Base-by-base conservation (phyloP, 2,888 invertebrate genomes). In the Eulithis prunata region DNA sequence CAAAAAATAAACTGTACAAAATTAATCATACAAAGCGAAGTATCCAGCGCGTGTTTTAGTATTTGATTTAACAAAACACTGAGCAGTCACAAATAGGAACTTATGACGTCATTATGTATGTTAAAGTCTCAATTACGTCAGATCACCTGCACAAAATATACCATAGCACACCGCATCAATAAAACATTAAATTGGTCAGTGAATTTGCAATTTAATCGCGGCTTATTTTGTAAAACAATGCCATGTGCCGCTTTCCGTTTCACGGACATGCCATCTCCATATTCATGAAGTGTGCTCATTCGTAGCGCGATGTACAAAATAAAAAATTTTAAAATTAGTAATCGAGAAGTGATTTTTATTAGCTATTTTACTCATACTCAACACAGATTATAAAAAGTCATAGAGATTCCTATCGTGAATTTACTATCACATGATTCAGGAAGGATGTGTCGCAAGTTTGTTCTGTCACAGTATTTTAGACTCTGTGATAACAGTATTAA, bases 251-350 rank as follows among this genome's bases (percentile, higher is more conserved):
- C 52, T 46, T 60, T 60, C 51, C 59, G 64, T 59, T 64, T 45
- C 56, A 60, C 56, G 13, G 59, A 60, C 56, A 60, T 75, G 69
- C 72, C 81, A 66, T 69, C 72, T 82, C 58, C 63, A 58, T 64
- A 66, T 66, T 68, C 64, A 69, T 66, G 56, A 59, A 56, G 38
- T 64, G 64, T 65, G 70, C 70, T 70, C 66, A 70, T 75, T 70
- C 66, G 61, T 64, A 71, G 74, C 66, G 74, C 64, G 55, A 71
- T 68, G 70, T 73, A 46, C 57, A 62, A 55, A 67, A 74, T 21
- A 74, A 72, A 74, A 76, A 77, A 75, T 77, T 49, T 76, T 77
- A 55, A 75, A 55, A 81, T 82, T 78, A 78, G 71, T 80, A 75
- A 77, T 73, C 77, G 65, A 72, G 75, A 72, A 78, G 78, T 75